phyloP scores from a whole-genome alignment of 2,113 vertebrate species.

The Anthoscopus minutus region DNA sequence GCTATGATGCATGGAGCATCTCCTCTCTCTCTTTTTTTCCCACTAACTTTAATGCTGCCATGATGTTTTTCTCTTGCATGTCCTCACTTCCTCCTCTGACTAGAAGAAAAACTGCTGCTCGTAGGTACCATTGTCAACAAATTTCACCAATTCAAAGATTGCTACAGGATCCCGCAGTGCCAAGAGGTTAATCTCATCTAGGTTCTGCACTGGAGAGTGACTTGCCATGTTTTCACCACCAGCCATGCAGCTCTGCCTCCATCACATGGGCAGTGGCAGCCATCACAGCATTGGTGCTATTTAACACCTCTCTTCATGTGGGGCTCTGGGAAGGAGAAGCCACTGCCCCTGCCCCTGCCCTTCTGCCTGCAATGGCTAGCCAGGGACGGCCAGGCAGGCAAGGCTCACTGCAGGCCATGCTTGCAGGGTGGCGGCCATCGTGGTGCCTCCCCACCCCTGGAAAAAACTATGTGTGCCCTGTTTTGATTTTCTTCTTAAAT shows the following conservation, averaged over 20 bases:
- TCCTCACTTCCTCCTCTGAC: not conserved
- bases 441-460: too few species aligned
- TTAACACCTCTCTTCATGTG: accelerated
- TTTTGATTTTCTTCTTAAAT: not conserved
- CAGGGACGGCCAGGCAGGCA: not conserved
- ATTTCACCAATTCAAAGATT: too few species aligned
- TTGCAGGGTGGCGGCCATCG: not conserved
- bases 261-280: accelerated
- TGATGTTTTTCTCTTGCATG: not conserved
- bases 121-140: too few species aligned
- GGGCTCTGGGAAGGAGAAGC: not conserved
- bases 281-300: accelerated
- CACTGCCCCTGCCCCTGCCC: not conserved
- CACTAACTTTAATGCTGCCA: not conserved
- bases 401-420: accelerated
- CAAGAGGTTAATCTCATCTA: not conserved
- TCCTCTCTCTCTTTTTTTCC: not conserved
- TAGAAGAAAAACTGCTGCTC: not conserved
- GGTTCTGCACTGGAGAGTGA: accelerated
- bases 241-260: accelerated
- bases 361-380: too few species aligned
- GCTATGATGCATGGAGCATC: not conserved
- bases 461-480: accelerated
- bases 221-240: accelerated
- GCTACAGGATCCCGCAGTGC: too few species aligned